phyloP scores from a whole-genome alignment of 2,113 vertebrate species.

The Nanger granti region DNA sequence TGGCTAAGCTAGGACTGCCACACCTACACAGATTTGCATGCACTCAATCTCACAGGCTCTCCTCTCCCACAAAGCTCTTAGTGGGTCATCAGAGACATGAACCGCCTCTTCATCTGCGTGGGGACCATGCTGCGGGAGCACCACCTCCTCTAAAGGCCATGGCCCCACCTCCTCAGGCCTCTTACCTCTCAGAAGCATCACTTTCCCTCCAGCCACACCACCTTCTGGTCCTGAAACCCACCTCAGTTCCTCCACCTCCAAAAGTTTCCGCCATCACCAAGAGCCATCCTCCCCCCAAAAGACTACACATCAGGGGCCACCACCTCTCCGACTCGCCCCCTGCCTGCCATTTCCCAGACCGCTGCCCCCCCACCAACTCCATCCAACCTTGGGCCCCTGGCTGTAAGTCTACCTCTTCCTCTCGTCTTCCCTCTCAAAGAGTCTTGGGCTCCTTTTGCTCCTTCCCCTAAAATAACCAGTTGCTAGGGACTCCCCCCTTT shows the following conservation, averaged over 20 bases:
- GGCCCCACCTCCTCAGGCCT: neutral
- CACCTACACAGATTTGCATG: neutral
- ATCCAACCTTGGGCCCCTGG: neutral
- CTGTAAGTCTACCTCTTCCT: neutral
- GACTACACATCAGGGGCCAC: neutral
- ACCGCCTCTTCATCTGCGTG: neutral
- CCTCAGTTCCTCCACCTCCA: neutral
- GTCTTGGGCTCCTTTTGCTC: neutral
- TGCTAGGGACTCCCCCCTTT: conserved; percentile 28
- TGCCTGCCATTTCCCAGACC: neutral
- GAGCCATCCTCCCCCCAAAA: neutral
- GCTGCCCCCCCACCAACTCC: neutral
- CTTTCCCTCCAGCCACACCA: neutral
- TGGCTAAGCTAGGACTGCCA: neutral
- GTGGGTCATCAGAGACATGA: neutral
- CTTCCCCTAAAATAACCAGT: conserved; percentile 41
- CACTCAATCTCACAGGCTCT: neutral
- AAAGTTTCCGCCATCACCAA: neutral
- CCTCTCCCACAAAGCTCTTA: neutral
- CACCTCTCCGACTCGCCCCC: neutral
- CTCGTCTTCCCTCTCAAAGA: neutral
- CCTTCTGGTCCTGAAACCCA: neutral
- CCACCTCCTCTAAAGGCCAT: neutral
- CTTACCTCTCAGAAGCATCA: neutral
- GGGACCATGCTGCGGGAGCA: neutral